These are phyloP conservation scores for Hypselothyrea guttata DNA, from an alignment of 2,888 invertebrate species.

Conservation along the genomic window DNA sequence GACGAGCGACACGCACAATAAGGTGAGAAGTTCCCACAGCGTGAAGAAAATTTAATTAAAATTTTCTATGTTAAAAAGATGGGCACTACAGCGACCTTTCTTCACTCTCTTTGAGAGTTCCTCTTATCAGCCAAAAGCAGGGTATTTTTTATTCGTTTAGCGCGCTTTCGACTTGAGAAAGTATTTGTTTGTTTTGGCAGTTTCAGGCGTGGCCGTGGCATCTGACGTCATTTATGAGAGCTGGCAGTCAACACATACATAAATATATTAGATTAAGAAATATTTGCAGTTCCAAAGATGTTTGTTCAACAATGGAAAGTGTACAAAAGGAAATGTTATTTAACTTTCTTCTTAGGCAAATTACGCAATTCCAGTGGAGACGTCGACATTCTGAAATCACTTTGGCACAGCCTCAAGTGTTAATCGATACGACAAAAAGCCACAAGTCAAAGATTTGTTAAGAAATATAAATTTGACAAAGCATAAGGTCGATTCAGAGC, in stretches of 20 bases:
- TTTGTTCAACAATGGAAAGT: constrained; percentile 33
- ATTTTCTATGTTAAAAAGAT: constrained; percentile 37
- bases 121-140: too few relatives aligned
- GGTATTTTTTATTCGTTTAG: constrained; percentile 10
- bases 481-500: constrained; percentile 15
- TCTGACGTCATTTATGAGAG: constrained; percentile 43
- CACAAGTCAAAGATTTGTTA: constrained; percentile 22
- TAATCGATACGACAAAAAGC: constrained; percentile 28
- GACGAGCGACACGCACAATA: constrained; percentile 34
- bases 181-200: constrained; percentile 48
- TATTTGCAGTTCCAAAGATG: constrained; percentile 14
- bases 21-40: constrained; percentile 59
- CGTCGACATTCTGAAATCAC: constrained; percentile 37
- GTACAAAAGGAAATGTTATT: constrained; percentile 37
- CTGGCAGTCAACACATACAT: constrained; percentile 3
- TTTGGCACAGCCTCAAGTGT: constrained; percentile 21
- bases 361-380: constrained; percentile 41
- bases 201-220: constrained; percentile 20
- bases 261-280: constrained; percentile 14
- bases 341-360: constrained; percentile 60
- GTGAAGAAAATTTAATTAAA: constrained; percentile 59
- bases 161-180: constrained; percentile 55
- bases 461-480: constrained; percentile 34
- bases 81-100: too few relatives aligned
- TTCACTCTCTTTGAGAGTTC: not conserved